Evolutionary conservation across 2,113 vertebrate genomes (phyloP), one percentile per base, ranked within the genome.

Genomic region (Turdus rufiventris): DNA sequence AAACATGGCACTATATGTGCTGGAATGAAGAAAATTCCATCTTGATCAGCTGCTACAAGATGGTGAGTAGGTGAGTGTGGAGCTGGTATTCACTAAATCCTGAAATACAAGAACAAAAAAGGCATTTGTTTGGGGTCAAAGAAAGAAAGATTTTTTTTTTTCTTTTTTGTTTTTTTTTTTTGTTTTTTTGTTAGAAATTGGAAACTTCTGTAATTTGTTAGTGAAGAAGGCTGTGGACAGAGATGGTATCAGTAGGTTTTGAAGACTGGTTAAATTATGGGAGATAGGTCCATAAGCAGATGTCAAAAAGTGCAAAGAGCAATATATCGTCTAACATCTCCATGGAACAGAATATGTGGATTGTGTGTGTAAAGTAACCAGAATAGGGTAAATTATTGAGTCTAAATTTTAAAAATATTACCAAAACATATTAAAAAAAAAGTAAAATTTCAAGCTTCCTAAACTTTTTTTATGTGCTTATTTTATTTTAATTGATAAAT

Each of bases 401-500:
- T 6, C 20, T 56, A 29, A 8, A 60, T 48, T 61, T 84, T 31
- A 47, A 60, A 20, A 54, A 42, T 60, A 51, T 31, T 43, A 26
- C 3, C 13, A 14, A 31, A 3, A 16, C n/a, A n/a, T 72, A 26
- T 20, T 0, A 19, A 51, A 45, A 0, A 25, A 53, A 53, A 25
- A 17, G 4, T 23, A 33, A 8, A 75, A 43, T 48, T 65, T n/a
- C 26, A 70, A 18, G 7, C 2, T 65, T 60, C 10, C 14, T 25
- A 65, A 47, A 38, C 8, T 16, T 38, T 12, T 74, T 9, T 60
- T 80, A 50, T 66, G 13, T 18, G 15, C 1, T 33, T 42, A 42
- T 34, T 60, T 34, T 42, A 42, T 33, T 60, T 85, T 65, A 28
- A 42, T 21, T n/a, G n/a, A 72, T 42, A 8, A 42, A 34, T 36